These are phyloP conservation scores for Catocala fraxini DNA, from an alignment of 2,888 invertebrate genomes.

Conservation along the genomic window DNA sequence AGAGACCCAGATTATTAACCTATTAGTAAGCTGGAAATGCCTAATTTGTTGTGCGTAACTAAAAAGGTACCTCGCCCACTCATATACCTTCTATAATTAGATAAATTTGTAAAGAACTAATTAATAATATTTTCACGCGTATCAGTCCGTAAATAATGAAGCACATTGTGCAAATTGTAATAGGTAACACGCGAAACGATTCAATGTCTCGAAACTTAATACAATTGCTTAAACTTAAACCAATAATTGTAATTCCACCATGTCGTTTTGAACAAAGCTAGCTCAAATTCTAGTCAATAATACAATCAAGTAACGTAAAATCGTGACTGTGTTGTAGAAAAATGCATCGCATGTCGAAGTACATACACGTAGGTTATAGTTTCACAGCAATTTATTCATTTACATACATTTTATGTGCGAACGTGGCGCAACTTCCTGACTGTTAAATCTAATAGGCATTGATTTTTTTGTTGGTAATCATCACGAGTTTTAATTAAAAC, in stretches of 20 bases:
- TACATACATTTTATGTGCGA: constrained; percentile 6
- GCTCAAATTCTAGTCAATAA: not conserved
- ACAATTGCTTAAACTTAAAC: constrained; percentile 8
- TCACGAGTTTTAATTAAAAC: constrained; percentile 1
- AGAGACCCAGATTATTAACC: too few species aligned
- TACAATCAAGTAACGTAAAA: constrained; percentile 3
- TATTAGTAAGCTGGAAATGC: too few species aligned
- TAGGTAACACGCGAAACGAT: not conserved
- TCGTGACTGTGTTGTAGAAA: constrained; percentile 3
- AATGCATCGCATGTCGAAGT: constrained; percentile 14
- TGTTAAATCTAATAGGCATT: constrained; percentile 3
- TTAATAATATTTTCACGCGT: too few species aligned
- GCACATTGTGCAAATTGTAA: not conserved
- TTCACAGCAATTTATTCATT: constrained; percentile 17
- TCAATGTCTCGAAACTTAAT: constrained; percentile 6
- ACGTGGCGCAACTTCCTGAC: constrained; percentile 18
- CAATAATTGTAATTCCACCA: constrained; percentile 4
- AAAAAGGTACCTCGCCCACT: too few species aligned
- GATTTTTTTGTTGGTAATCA: constrained; percentile 7
- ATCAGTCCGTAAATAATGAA: not conserved
- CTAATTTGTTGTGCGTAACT: too few species aligned
- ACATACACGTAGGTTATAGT: constrained; percentile 5
- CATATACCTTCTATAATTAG: too few species aligned
- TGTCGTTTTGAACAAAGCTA: not conserved
- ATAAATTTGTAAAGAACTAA: too few species aligned